Conservation (phyloP, 2,888 invertebrate genomes). For the Diarsia brunnea region DNA sequence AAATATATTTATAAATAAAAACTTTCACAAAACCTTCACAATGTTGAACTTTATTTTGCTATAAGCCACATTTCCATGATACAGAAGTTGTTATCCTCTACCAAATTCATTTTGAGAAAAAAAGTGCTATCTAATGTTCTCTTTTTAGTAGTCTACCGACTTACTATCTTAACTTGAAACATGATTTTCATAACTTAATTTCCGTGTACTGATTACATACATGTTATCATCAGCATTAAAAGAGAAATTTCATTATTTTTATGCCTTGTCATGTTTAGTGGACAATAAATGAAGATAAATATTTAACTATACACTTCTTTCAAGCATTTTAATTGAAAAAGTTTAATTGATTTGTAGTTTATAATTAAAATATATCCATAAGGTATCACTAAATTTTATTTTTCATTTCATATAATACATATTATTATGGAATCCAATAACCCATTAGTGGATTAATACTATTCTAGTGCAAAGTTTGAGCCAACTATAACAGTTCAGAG, state of each 20-base stretch:
- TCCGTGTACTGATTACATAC: conserved; percentile 10
- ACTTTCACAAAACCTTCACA: conserved; percentile 56
- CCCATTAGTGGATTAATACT: conserved; percentile 65
- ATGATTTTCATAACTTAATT: conserved; percentile 40
- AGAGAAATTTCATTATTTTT: not conserved
- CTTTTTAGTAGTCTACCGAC: conserved; percentile 14
- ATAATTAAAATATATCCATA: conserved; percentile 60
- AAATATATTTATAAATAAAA: conserved; percentile 59
- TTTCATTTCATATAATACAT: conserved; percentile 66
- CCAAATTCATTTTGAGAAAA: conserved; percentile 22
- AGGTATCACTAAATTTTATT: conserved; percentile 67
- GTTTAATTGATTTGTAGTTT: conserved; percentile 28
- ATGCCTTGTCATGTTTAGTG: conserved; percentile 21
- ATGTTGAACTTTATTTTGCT: conserved; percentile 54
- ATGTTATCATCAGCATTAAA: conserved; percentile 32
- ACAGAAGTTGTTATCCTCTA: conserved; percentile 32
- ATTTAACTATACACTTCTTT: conserved; percentile 20
- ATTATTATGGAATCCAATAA: conserved; percentile 67
- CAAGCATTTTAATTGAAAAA: conserved; percentile 21
- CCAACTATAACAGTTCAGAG: conserved; percentile 44
- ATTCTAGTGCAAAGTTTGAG: conserved; percentile 63
- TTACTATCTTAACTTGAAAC: conserved; percentile 21
- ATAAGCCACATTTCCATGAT: conserved; percentile 44
- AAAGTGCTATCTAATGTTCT: conserved; percentile 29
- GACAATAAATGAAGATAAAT: conserved; percentile 25